Conservation (phyloP, 2,797 vertebrate species). For the Mus minutoides region DNA sequence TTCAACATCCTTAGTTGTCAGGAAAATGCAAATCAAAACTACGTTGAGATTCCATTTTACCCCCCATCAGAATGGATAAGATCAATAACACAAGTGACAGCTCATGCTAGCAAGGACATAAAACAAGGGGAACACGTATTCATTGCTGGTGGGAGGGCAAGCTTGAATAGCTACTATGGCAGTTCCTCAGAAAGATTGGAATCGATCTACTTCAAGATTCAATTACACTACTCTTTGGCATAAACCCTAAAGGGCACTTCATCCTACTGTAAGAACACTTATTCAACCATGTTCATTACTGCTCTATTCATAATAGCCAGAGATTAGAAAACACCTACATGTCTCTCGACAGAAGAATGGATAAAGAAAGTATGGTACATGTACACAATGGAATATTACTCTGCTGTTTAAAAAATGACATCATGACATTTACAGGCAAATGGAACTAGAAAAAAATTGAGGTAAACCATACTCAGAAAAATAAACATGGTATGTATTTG, state of each 20-base stretch:
- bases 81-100: not conserved
- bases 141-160: not conserved
- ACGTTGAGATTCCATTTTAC: not conserved
- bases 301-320: not conserved
- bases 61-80: not conserved
- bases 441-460: not conserved
- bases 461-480: not conserved
- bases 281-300: not conserved
- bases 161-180: not conserved
- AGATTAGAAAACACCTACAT: not conserved
- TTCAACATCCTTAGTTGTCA: not conserved
- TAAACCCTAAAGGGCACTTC: not conserved
- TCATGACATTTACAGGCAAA: not conserved
- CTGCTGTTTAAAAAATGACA: not conserved
- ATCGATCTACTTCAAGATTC: not conserved
- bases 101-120: not conserved
- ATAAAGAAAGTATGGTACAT: not conserved
- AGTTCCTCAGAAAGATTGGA: not conserved
- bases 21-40: not conserved
- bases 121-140: not conserved
- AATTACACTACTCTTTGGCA: not conserved
- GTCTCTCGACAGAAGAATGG: not conserved
- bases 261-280: not conserved
- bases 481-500: not conserved
- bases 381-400: not conserved